A percentile compares a stretch with the other conserved stretches of the same genome.
Evolutionary conservation across 2,113 vertebrate genomes (phyloP).

Genomic region (Varanus salvator): DNA sequence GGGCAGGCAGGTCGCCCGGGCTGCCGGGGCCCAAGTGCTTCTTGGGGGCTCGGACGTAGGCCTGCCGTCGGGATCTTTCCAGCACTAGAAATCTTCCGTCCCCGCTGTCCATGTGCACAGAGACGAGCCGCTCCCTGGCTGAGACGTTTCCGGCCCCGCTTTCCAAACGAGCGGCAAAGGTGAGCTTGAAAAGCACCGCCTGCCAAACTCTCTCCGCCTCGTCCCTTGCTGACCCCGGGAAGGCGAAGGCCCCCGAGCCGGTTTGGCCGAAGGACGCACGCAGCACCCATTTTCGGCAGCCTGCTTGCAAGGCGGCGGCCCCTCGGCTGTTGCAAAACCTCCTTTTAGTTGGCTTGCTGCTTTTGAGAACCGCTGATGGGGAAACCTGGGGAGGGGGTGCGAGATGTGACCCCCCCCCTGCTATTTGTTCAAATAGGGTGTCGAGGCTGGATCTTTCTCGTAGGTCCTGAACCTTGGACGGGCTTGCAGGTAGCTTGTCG

Average conservation of each 20-base stretch:
- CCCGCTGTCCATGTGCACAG: neutral
- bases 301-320: neutral
- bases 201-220: neutral
- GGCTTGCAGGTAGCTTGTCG: neutral
- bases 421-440: neutral
- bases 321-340: slow-evolving; percentile 25
- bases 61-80: too few relatives aligned
- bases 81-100: neutral
- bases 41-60: too few relatives aligned
- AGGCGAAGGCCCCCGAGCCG: neutral
- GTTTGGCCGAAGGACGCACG: slow-evolving; percentile 24
- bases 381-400: neutral
- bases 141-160: fast-evolving
- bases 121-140: neutral
- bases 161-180: fast-evolving
- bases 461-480: neutral
- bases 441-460: too few relatives aligned
- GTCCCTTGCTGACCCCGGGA: neutral
- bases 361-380: slow-evolving; percentile 42
- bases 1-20: too few relatives aligned
- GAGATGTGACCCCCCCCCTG: neutral
- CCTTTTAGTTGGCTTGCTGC: neutral
- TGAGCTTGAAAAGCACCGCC: neutral
- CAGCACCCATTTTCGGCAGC: neutral
- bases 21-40: too few relatives aligned